Base-by-base conservation (phyloP, 2,888 invertebrate species). In the Euplexia lucipara region DNA sequence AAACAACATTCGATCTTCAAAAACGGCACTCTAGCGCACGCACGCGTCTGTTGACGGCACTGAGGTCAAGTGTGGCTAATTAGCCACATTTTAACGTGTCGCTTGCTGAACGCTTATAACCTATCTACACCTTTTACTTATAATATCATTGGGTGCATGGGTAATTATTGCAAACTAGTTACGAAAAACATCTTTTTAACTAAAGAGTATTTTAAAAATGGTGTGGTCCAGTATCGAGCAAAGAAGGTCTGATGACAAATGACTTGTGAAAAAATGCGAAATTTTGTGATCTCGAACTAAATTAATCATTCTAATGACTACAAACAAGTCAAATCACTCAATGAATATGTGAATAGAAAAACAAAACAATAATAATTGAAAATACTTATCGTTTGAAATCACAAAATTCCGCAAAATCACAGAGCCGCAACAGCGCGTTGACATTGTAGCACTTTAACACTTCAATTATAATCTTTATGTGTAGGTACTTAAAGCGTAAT, bases 331-430 rank as follows among this genome's bases (percentile, higher is more conserved):
- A 32, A n/a, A 35, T 39, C 9, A 35, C n/a, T 20, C 4, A 53
- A 41, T 67, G 22, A 26, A 42, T 20, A 39, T 37, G 32, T 41
- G 48, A 61, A 37, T 37, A 45, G 9, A 14, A 48, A 32, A 57
- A 53, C 42, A 56, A 51, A 49, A 58, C 10, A 59, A 65, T 37
- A 67, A 74, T 59, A 71, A 70, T 63, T 51, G 51, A 71, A 56
- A 48, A 66, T 76, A 78, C 79, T 76, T 80, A 79, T 75, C 75
- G 75, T 74, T 73, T 69, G 70, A 82, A 57, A 67, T 75, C 72
- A 72, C 68, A 75, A 76, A 75, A 67, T 79, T 68, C 74, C 76
- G 60, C 74, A 20, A 26, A 20, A 26, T 53, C 9, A 22, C 54
- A 37, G 42, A 47, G 12, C 74, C 9, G 56, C 52, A 47, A 70